phyloP scores from a whole-genome alignment of 1,140 invertebrate genomes.

The Colletes latitarsis region DNA sequence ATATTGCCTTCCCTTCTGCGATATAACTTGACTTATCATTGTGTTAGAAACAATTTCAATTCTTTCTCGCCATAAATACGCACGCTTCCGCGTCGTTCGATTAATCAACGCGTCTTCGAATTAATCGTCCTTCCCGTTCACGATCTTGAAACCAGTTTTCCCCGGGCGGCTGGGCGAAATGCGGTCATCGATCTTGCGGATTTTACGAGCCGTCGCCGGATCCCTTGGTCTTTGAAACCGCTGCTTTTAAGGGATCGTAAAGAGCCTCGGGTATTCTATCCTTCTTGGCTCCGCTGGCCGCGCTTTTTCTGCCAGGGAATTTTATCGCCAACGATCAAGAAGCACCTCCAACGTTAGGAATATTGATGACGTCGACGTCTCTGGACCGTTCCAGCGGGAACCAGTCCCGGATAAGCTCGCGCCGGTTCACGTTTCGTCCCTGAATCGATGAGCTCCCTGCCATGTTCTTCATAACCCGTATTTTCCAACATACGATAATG shows the following conservation, averaged over 20 bases:
- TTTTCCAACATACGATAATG: not conserved
- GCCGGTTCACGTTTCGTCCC: not conserved
- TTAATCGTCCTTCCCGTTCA: not conserved
- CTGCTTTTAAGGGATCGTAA: constrained; percentile 46
- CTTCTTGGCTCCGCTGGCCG: constrained; percentile 10
- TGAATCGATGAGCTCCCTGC: not conserved
- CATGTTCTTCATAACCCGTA: not conserved
- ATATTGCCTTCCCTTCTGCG: too few relatives aligned
- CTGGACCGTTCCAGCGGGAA: constrained; percentile 14
- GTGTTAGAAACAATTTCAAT: too few relatives aligned
- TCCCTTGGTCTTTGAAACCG: constrained; percentile 11
- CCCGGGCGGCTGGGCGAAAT: not conserved
- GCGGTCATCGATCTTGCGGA: constrained; percentile 32
- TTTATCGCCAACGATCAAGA: constrained; percentile 31
- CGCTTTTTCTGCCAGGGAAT: constrained; percentile 17
- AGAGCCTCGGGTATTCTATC: constrained; percentile 30
- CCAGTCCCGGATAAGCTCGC: not conserved
- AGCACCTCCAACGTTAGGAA: constrained; percentile 27
- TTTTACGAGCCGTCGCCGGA: constrained; percentile 45
- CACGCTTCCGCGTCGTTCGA: not conserved
- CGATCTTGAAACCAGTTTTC: not conserved
- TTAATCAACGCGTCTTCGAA: not conserved
- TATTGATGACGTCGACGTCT: constrained; percentile 45
- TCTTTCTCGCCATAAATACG: too few relatives aligned
- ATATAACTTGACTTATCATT: too few relatives aligned